Percentiles rank a stretch among this genome's conserved stretches.
Evolutionary conservation across 2,888 invertebrate genomes (phyloP).

Genomic region (Junonia oenone): DNA sequence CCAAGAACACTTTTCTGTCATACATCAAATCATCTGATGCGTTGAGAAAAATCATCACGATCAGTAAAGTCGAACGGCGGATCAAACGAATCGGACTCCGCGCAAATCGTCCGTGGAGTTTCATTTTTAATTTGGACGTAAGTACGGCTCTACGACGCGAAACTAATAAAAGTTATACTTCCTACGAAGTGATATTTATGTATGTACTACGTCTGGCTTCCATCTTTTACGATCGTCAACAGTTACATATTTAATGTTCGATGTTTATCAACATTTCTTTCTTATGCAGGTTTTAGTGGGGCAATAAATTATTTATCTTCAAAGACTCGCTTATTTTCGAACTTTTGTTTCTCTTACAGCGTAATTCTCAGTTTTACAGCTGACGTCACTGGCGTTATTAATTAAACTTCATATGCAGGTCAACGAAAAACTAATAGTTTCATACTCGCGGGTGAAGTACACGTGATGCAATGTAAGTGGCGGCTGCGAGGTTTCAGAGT

Average conservation of each 20-base stretch:
- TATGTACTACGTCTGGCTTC: slow-evolving; percentile 67
- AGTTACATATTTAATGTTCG: slow-evolving; percentile 79
- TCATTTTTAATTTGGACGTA: slow-evolving; percentile 59
- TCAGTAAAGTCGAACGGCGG: slow-evolving; percentile 47
- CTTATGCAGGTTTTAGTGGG: slow-evolving; percentile 76
- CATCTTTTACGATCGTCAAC: slow-evolving; percentile 75
- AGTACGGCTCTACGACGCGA: slow-evolving; percentile 52
- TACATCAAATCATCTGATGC: slow-evolving; percentile 63
- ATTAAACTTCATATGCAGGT: slow-evolving; percentile 38
- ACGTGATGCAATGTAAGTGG: not conserved
- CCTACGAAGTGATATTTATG: slow-evolving; percentile 70
- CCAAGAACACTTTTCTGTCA: slow-evolving; percentile 37
- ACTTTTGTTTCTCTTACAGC: slow-evolving; percentile 64
- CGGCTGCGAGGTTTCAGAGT: slow-evolving; percentile 33
- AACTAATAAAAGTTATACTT: slow-evolving; percentile 65
- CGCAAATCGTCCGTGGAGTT: slow-evolving; percentile 65
- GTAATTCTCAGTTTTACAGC: slow-evolving; percentile 48
- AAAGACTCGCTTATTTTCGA: slow-evolving; percentile 73
- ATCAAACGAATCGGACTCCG: slow-evolving; percentile 55
- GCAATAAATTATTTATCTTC: slow-evolving; percentile 77
- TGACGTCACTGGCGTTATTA: slow-evolving; percentile 59
- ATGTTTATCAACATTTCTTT: slow-evolving; percentile 80
- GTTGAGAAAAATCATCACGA: slow-evolving; percentile 62
- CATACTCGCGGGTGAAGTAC: not conserved
- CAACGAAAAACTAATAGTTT: not conserved